Evolutionary conservation across 2,888 invertebrate genomes (phyloP).

Genomic region (Nesidiocoris tenuis): DNA sequence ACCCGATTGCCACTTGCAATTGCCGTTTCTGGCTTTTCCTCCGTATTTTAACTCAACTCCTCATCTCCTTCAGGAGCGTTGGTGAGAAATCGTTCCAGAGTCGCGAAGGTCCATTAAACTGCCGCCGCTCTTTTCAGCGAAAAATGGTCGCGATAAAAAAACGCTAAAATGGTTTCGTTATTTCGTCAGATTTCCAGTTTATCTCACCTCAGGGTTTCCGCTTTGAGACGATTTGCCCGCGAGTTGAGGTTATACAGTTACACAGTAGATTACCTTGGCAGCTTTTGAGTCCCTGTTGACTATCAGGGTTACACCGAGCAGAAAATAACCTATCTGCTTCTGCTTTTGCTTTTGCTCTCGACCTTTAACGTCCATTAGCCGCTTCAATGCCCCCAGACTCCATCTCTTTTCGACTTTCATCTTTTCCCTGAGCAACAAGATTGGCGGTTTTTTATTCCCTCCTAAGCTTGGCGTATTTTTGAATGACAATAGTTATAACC

Average conservation of each 20-base stretch:
- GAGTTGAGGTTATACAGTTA: background rate
- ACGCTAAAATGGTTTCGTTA: background rate
- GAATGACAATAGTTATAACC: too few species aligned
- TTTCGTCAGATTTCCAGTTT: background rate
- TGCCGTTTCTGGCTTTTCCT: too few species aligned
- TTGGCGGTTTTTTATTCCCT: too few species aligned
- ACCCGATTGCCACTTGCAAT: too few species aligned
- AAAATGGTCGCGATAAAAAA: background rate
- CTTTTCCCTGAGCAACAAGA: too few species aligned
- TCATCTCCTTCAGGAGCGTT: too few species aligned
- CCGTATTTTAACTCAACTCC: too few species aligned
- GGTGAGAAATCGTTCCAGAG: too few species aligned
- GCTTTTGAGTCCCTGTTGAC: conserved; percentile 1
- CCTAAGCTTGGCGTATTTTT: too few species aligned
- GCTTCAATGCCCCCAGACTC: conserved; percentile 14
- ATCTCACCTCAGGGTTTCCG: background rate
- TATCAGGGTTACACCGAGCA: conserved; percentile 26
- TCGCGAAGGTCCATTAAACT: too few species aligned
- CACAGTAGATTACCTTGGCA: conserved; percentile 27
- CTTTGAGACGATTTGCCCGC: background rate
- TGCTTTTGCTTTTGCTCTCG: conserved; percentile 6
- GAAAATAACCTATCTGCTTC: conserved; percentile 25
- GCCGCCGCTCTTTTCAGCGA: background rate
- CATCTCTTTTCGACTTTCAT: conserved; percentile 26
- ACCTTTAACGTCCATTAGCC: conserved; percentile 24